Conservation (phyloP, 2,888 invertebrate species). For the Trachelus iudaicus region DNA sequence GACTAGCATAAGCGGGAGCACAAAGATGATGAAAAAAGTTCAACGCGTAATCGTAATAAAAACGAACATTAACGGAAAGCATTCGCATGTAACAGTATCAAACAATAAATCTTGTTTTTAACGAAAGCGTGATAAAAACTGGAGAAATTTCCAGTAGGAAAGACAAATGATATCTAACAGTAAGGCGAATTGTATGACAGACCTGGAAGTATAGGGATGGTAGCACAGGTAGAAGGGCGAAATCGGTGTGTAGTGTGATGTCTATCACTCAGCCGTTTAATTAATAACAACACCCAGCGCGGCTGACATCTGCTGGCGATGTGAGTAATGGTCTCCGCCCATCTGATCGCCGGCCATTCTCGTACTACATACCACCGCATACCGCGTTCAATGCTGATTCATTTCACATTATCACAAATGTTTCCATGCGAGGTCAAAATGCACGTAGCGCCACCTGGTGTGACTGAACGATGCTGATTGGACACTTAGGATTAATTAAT, state of each 20-base stretch:
- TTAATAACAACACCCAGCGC: constrained; percentile 61
- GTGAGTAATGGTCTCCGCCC: constrained; percentile 60
- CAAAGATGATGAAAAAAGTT: neutral
- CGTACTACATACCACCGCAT: constrained; percentile 29
- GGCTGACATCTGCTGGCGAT: constrained; percentile 57
- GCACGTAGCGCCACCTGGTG: neutral
- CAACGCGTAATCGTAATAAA: neutral
- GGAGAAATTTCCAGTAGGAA: constrained; percentile 54
- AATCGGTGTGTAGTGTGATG: constrained; percentile 43
- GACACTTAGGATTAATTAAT: neutral
- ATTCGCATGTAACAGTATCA: neutral
- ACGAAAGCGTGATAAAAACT: constrained; percentile 38
- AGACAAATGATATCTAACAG: constrained; percentile 63
- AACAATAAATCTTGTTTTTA: constrained; percentile 41
- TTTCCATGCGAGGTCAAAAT: constrained; percentile 17
- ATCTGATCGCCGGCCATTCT: constrained; percentile 51
- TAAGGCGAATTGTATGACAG: constrained; percentile 46
- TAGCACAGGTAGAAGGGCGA: constrained; percentile 2
- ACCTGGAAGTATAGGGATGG: constrained; percentile 19
- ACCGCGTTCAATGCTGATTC: constrained; percentile 45
- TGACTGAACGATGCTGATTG: neutral
- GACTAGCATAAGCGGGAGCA: neutral
- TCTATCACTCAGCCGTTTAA: constrained; percentile 62
- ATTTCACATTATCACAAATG: constrained; percentile 52
- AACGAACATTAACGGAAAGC: neutral